Evolutionary conservation across 1,140 invertebrate species (phyloP), one percentile per base, ranked within the genome.

Genomic region (Tenebrio molitor): DNA sequence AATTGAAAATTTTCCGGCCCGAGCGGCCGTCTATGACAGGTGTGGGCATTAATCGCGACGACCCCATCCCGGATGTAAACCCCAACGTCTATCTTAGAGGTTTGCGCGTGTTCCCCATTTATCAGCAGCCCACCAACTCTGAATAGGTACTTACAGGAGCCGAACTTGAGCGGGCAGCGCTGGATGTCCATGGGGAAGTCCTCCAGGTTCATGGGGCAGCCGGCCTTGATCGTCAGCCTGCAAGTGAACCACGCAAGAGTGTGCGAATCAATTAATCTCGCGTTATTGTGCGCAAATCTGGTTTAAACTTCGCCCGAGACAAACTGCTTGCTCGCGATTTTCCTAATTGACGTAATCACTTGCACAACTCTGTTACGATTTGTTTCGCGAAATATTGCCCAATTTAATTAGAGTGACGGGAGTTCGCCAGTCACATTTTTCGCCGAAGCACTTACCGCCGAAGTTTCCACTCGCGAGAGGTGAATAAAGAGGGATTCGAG

Each of bases 111-210:
- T 23, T 58, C 12, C 50, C 50, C 50, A 58, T 10, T 23, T 12
- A 29, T 58, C 12, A 39, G 12, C 36, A 39, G 12, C 5, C 7
- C 36, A n/a, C 12, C 36, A 39, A 39, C 3, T n/a, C 5, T 39
- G 2, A 39, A n/a, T 5, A 29, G 4, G 12, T 83, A 92, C 92
- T 91, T 87, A 96, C 95, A 97, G 75, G 94, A 95, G 42, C 93
- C 95, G 78, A 97, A 90, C 82, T 91, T 90, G 0, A 97, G 84
- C 1, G 94, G 94, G 83, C 95, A 97, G 73, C 90, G 86, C 80
- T 96, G 94, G 14, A 90, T 91, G 82, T 97, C 95, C 93, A 97
- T 95, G 0, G 96, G 96, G 82, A 97, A 97, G 77, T 95, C 90
- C 82, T 93, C 91, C 33, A 97, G 84, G 83, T 95, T 92, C 95